Evolutionary conservation across 2,113 vertebrate genomes (phyloP).

Genomic region (Parus major): DNA sequence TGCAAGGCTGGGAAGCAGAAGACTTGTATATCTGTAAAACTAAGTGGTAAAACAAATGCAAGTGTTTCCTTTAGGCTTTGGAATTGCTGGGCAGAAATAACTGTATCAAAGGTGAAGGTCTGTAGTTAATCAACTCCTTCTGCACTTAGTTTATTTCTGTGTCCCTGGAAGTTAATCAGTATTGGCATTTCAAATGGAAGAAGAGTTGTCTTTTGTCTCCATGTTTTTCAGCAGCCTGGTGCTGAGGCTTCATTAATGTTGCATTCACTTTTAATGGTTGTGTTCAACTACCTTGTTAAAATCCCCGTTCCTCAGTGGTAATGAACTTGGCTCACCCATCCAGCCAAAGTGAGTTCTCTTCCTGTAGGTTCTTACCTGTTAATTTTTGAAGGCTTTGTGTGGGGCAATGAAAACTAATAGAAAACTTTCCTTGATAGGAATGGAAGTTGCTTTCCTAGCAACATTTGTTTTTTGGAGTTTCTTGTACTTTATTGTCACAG

Average conservation of each 20-base stretch:
- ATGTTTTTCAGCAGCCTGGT: neutral
- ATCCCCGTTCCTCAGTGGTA: neutral
- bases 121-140: neutral
- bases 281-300: neutral
- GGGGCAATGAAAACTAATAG: neutral
- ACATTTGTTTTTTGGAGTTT: neutral
- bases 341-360: neutral
- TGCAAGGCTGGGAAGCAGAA: neutral
- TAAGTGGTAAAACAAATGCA: neutral
- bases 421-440: neutral
- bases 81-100: neutral
- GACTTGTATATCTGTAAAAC: neutral
- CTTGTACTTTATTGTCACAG: neutral
- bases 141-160: neutral
- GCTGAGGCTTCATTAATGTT: neutral
- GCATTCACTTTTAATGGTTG: neutral
- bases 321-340: neutral
- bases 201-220: neutral
- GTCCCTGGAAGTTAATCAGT: neutral
- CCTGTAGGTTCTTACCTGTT: neutral
- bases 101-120: slow-evolving; percentile 2
- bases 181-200: neutral
- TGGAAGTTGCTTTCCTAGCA: neutral
- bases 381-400: neutral
- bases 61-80: neutral